Conservation (phyloP, 2,797 vertebrate species). For the Gouania willdenowi region DNA sequence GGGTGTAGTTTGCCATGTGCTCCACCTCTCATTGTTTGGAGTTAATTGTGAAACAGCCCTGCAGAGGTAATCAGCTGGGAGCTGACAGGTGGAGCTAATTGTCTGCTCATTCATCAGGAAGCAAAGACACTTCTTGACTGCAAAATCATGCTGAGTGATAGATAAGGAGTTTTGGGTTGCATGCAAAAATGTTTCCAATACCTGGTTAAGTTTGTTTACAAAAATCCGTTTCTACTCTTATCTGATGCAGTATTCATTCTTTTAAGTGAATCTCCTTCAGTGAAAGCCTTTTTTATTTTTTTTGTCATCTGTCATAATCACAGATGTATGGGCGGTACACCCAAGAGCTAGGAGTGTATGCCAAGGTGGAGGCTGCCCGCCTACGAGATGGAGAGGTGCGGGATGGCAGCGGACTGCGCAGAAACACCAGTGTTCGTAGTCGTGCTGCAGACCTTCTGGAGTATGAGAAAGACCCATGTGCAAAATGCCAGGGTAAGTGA, state of each 20-base stretch:
- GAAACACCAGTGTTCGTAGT: conserved; percentile 62
- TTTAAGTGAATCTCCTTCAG: not conserved
- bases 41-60: conserved; percentile 47
- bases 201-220: no score
- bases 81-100: conserved; percentile 56
- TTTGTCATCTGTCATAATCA: conserved; percentile 8
- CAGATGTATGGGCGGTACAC: conserved; percentile 98
- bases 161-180: not conserved
- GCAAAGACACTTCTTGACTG: conserved; percentile 23
- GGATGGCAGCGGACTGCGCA: conserved; percentile 74
- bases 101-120: conserved; percentile 41
- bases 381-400: conserved; percentile 81
- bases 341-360: conserved; percentile 91
- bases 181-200: no score
- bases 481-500: conserved; percentile 84
- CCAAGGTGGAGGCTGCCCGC: conserved; percentile 90
- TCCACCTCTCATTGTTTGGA: conserved; percentile 50
- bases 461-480: conserved; percentile 86
- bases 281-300: conserved; percentile 8
- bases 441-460: conserved; percentile 83
- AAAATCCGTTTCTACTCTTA: no score
- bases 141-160: conserved; percentile 10
- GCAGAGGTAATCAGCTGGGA: conserved; percentile 51
- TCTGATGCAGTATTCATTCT: no score
- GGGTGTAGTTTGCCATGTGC: conserved; percentile 4